Conservation (phyloP, 2,888 invertebrate genomes). For the Rhagonycha lutea region DNA sequence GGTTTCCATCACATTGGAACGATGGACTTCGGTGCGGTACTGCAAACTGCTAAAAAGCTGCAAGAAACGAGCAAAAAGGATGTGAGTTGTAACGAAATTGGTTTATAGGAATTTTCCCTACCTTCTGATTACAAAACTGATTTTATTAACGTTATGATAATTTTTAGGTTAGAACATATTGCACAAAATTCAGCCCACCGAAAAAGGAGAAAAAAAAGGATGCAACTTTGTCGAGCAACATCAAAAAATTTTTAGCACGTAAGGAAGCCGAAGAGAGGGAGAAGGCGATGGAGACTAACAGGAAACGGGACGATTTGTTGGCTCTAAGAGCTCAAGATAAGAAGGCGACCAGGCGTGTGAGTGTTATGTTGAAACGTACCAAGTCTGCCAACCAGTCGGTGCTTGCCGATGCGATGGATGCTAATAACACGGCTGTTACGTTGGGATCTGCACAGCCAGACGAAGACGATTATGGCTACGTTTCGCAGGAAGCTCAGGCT, state of each 20-base stretch:
- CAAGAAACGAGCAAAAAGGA: slow-evolving; percentile 49
- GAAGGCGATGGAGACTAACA: slow-evolving; percentile 65
- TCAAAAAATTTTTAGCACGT: slow-evolving; percentile 81
- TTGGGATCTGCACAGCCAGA: slow-evolving; percentile 80
- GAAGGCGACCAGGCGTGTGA: slow-evolving; percentile 53
- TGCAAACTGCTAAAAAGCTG: slow-evolving; percentile 67
- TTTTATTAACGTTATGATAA: slow-evolving; percentile 1
- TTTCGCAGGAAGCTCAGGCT: slow-evolving; percentile 80
- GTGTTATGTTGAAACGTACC: slow-evolving; percentile 73
- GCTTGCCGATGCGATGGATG: slow-evolving; percentile 78
- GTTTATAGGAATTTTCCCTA: slow-evolving; percentile 6
- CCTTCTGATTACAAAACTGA: neutral
- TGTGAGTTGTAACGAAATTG: slow-evolving; percentile 38
- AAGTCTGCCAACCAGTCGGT: slow-evolving; percentile 90
- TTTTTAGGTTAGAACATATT: slow-evolving; percentile 66
- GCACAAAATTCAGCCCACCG: slow-evolving; percentile 79
- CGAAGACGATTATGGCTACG: slow-evolving; percentile 90
- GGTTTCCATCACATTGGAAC: slow-evolving; percentile 34
- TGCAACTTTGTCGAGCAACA: slow-evolving; percentile 72
- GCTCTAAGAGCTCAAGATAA: slow-evolving; percentile 61
- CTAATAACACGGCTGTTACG: slow-evolving; percentile 76
- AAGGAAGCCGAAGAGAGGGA: slow-evolving; percentile 79
- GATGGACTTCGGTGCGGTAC: slow-evolving; percentile 67
- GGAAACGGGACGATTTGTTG: slow-evolving; percentile 67
- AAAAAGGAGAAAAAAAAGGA: slow-evolving; percentile 76